Base-by-base conservation (phyloP, 2,113 vertebrate genomes). In the Sinosuthora webbiana region DNA sequence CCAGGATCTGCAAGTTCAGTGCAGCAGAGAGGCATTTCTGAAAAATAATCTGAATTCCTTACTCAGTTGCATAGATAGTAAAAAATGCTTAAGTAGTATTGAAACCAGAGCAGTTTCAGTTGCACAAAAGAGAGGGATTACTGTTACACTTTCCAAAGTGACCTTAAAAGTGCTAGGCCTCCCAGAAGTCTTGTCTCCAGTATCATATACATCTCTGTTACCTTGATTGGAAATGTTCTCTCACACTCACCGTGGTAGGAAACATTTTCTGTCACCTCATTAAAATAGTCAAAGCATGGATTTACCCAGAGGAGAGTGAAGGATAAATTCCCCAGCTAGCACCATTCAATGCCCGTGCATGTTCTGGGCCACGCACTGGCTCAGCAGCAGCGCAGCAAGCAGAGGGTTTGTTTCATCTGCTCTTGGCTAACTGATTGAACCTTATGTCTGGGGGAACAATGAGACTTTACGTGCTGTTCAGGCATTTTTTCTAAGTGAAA, bases 271-370 rank as follows among this genome's bases (percentile, higher is more conserved):
- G 5, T 60, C 71, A 87, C 68, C 59, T 83, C 68, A 49, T 50
- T 83, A 63, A 95, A 90, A 70, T 5, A 87, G 63, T 41, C 64
- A 94, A 79, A 93, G 67, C 39, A 12, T 27, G 44, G 83, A 79
- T 85, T 87, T 88, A 31, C 44, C 14, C 62, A 44, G 83, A 60
- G 60, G 23, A 90, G 22, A 33, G 67, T 39, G 70, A 85, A 90
- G 62, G 49, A 85, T 63, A 63, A 90, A 71, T 85, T 85, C 75
- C 52, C 35, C 4, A 4, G 8, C 47, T n/a, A 22, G 27, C 27
- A 60, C 33, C 27, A 1, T 50, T 55, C 3, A 4, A 41, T 70
- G 74, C 45, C 31, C 0, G 0, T 39, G 10, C 19, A 11, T 31
- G 24, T 71, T 64, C 62, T 85, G 73, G 37, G 49, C 55, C 4